phyloP scores from a whole-genome alignment of 2,888 invertebrate species.

The Adela reaumurella region DNA sequence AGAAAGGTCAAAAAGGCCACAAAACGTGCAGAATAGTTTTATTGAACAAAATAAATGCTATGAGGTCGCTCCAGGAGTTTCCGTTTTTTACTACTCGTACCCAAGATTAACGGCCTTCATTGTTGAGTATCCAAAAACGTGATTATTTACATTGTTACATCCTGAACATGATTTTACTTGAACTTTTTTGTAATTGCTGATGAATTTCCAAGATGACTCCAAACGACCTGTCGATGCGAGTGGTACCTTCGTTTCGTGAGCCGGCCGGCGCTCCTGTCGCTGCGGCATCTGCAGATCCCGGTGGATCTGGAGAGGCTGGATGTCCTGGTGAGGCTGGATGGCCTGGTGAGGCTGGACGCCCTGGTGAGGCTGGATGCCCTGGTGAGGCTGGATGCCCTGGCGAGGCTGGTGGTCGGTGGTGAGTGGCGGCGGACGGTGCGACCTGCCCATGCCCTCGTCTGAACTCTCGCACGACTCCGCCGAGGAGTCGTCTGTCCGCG shows the following conservation, averaged over 20 bases:
- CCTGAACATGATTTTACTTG: too few relatives aligned
- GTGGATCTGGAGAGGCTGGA: constrained; percentile 23
- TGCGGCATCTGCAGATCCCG: constrained; percentile 21
- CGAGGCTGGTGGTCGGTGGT: constrained; percentile 18
- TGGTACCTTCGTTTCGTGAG: constrained; percentile 32
- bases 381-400: constrained; percentile 9
- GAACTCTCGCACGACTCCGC: constrained; percentile 49
- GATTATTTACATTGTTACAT: too few relatives aligned
- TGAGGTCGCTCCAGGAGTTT: too few relatives aligned
- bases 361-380: constrained; percentile 11
- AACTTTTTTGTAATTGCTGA: too few relatives aligned
- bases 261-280: constrained; percentile 22
- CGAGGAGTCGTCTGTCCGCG: constrained; percentile 45
- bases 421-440: constrained; percentile 14
- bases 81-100: too few relatives aligned
- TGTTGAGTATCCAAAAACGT: too few relatives aligned
- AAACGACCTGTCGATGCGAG: constrained; percentile 20
- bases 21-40: too few relatives aligned
- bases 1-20: too few relatives aligned
- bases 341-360: constrained; percentile 18
- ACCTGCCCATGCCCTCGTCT: constrained; percentile 45
- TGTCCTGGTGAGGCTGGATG: constrained; percentile 13
- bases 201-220: too few relatives aligned
- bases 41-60: too few relatives aligned
- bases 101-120: too few relatives aligned